phyloP scores from a whole-genome alignment of 2,888 invertebrate species.

The Drepana falcataria region DNA sequence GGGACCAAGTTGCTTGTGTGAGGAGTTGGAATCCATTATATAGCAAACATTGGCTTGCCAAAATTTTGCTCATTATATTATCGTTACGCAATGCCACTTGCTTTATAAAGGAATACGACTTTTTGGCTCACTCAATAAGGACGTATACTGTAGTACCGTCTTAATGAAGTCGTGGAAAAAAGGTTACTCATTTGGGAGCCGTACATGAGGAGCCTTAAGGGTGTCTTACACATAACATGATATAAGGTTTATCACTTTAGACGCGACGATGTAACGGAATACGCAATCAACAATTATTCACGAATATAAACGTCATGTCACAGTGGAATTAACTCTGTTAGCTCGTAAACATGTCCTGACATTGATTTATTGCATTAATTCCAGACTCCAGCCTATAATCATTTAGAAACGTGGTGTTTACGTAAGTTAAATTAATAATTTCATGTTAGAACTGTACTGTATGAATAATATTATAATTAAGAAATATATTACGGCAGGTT shows the following conservation, averaged over 20 bases:
- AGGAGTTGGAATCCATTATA: no score
- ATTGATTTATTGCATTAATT: constrained; percentile 74
- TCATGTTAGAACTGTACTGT: no score
- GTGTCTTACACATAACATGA: constrained; percentile 20
- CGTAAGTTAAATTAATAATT: no score
- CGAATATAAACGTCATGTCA: constrained; percentile 75
- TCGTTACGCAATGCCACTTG: no score
- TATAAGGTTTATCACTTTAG: constrained; percentile 33
- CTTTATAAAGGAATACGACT: not conserved
- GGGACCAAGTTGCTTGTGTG: no score
- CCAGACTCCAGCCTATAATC: constrained; percentile 55
- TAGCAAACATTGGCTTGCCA: no score
- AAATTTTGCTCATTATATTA: no score
- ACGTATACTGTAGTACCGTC: not conserved
- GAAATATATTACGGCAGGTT: no score
- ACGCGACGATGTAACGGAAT: constrained; percentile 23
- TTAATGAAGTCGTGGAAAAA: not conserved
- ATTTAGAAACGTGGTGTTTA: constrained; percentile 39
- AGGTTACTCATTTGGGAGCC: not conserved
- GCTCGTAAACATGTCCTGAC: constrained; percentile 75
- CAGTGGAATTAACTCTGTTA: constrained; percentile 74
- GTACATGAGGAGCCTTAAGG: constrained; percentile 5
- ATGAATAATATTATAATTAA: no score
- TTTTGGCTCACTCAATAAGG: not conserved
- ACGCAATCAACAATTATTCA: constrained; percentile 72